Conservation (phyloP, 1,140 invertebrate genomes). For the Muscidifurax raptorellus region DNA sequence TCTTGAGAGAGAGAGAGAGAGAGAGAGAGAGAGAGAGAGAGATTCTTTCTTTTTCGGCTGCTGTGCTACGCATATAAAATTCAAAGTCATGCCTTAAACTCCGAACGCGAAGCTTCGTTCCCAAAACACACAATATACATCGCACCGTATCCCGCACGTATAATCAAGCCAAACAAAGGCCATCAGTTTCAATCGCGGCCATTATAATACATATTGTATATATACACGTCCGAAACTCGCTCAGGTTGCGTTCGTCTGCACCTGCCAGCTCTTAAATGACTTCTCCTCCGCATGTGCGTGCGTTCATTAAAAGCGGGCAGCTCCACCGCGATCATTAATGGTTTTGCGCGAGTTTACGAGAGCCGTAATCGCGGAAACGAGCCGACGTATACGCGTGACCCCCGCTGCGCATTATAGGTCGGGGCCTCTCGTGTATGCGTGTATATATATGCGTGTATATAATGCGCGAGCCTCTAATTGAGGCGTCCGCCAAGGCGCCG, state of each 20-base stretch:
- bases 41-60: too few species aligned
- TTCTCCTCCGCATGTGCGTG: background rate
- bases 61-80: too few species aligned
- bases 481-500: background rate
- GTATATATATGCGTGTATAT: background rate
- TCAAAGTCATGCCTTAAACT: too few species aligned
- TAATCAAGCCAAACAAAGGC: too few species aligned
- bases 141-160: too few species aligned
- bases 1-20: too few species aligned
- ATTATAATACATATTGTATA: too few species aligned
- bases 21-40: too few species aligned
- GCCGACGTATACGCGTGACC: constrained; percentile 14
- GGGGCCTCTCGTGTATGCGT: background rate
- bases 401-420: constrained; percentile 15
- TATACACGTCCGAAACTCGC: background rate
- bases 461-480: constrained; percentile 11
- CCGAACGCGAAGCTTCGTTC: too few species aligned
- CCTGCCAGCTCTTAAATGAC: constrained; percentile 20
- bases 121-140: too few species aligned
- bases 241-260: background rate
- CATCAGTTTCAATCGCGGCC: too few species aligned
- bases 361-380: constrained; percentile 22
- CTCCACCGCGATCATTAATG: constrained; percentile 14
- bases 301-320: constrained; percentile 11
- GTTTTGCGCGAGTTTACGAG: constrained; percentile 17